Evolutionary conservation across 2,888 invertebrate species (phyloP), one percentile per base, ranked within the genome.

Genomic region (Drosophila demipolita): DNA sequence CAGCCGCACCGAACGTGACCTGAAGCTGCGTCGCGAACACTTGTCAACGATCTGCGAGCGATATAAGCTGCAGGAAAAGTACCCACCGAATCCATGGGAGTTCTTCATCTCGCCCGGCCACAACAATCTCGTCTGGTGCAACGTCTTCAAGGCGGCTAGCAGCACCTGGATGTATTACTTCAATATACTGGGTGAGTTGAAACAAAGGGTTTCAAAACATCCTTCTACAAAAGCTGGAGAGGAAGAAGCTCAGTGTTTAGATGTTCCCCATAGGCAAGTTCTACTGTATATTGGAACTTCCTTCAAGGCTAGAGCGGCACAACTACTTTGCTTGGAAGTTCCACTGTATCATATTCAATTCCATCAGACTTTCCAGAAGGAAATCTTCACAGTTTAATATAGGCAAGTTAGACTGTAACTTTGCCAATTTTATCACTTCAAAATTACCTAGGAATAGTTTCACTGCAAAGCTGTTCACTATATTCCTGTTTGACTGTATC

Each of bases 101-200:
- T 96, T 96, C 92, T 96, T 96, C 90, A 95, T 96, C 71, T 96
- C 94, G 80, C 95, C 93, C 90, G 95, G 94, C 63, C 95, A 96
- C 82, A 95, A 96, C 82, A 95, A 95, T 85, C 93, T 96, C 52
- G 95, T 96, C 53, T 96, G 96, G 96, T 96, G 96, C 90, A 96
- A 96, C 90, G 95, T 96, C 78, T 96, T 96, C 90, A 96, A 96
- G 93, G 96, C 96, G 40, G 96, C 96, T 32, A 96, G 96, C 83
- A 96, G 96, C n/a, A 96, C 95, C 11, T 96, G 96, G 96, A 94
- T 96, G 93, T 96, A 96, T 92, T 96, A 96, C 92, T 96, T 96
- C 90, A 96, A 96, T 92, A 94, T 96, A 87, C 94, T 96, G 71
- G 96, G 96, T 93, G 94, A 94, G 91, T 23, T 53, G 15, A 3